Conservation (phyloP, 2,113 vertebrate genomes). For the Bufo bufo region DNA sequence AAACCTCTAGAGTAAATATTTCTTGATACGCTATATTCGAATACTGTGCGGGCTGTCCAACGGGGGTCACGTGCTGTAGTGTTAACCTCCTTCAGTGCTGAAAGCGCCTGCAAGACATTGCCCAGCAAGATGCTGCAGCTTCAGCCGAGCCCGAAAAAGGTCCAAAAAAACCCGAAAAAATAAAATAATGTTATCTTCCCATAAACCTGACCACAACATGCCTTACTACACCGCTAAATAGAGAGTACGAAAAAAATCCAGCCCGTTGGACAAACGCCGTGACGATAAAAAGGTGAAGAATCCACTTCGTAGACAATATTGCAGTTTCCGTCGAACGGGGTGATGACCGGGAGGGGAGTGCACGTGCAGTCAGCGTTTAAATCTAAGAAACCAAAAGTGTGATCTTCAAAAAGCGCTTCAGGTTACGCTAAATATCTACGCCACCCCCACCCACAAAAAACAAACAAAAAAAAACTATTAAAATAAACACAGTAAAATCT, state of each 20-base stretch:
- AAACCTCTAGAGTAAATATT: constrained; percentile 96
- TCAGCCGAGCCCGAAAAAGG: constrained; percentile 45
- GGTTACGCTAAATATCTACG: constrained; percentile 81
- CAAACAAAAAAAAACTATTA: neutral
- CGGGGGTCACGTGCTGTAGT: constrained; percentile 83
- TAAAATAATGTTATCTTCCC: no score
- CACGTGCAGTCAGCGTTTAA: constrained; percentile 78
- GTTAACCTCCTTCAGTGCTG: constrained; percentile 70
- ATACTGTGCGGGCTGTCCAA: constrained; percentile 98
- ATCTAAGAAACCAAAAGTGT: neutral
- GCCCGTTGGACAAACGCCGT: constrained; percentile 74
- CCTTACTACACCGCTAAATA: constrained; percentile 85
- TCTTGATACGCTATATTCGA: constrained; percentile 87
- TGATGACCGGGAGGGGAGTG: constrained; percentile 60
- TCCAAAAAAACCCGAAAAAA: constrained; percentile 68
- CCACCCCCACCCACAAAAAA: constrained; percentile 79
- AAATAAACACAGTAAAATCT: neutral
- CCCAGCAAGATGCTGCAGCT: constrained; percentile 32
- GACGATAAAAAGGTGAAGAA: constrained; percentile 69
- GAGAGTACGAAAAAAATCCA: constrained; percentile 66
- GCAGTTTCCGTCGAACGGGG: constrained; percentile 92
- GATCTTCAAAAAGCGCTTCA: constrained; percentile 41
- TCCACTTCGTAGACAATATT: constrained; percentile 89
- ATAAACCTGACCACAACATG: constrained; percentile 86
- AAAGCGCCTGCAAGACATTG: constrained; percentile 43